Conservation (phyloP, 2,888 invertebrate genomes). For the Ceriagrion tenellum region DNA sequence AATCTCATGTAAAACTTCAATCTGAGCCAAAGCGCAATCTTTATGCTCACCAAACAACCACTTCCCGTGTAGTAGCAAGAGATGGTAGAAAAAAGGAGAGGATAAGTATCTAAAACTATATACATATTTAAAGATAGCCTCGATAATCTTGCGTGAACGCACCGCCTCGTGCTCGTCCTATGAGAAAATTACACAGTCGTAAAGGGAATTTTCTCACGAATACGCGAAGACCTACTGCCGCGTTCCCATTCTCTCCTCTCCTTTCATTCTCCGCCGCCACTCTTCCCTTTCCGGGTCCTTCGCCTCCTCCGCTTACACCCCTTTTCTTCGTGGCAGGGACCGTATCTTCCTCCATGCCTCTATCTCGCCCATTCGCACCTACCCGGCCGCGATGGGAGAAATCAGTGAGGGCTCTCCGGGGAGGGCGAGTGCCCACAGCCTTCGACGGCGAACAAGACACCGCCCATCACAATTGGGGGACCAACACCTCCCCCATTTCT, state of each 20-base stretch:
- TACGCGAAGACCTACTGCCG: slow-evolving; percentile 33
- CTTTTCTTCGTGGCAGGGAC: background rate
- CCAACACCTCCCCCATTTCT: too few species aligned
- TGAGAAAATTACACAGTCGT: slow-evolving; percentile 27
- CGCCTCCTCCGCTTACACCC: background rate
- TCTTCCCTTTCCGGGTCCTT: background rate
- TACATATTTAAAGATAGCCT: background rate
- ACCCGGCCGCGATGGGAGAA: background rate
- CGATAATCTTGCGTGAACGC: background rate
- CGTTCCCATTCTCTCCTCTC: background rate
- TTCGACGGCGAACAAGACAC: slow-evolving; percentile 22
- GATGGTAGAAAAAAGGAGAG: background rate
- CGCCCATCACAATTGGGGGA: background rate
- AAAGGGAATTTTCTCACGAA: slow-evolving; percentile 24
- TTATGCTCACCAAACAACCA: background rate
- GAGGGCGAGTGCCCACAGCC: background rate
- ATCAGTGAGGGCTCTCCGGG: background rate
- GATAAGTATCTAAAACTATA: slow-evolving; percentile 2
- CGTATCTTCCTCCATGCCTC: background rate
- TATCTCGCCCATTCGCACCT: slow-evolving; percentile 51
- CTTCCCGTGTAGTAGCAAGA: background rate
- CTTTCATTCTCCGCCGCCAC: slow-evolving; percentile 1
- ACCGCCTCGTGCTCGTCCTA: background rate
- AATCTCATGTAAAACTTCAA: background rate
- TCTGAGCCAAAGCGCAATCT: background rate